Evolutionary conservation across 2,797 vertebrate species (phyloP).

Genomic region (Sebastes nivosus): DNA sequence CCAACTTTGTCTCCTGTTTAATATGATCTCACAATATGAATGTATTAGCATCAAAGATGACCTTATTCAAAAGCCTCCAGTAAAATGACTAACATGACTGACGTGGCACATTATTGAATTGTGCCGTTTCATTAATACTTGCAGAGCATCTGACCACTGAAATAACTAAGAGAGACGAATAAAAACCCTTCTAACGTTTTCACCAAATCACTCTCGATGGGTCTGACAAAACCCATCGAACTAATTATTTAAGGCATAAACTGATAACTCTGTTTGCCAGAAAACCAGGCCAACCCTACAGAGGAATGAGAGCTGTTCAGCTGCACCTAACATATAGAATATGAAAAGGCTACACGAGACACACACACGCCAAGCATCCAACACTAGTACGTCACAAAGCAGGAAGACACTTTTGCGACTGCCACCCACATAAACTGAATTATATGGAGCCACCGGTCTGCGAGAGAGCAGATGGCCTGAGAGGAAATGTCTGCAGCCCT

Average conservation of each 20-base stretch:
- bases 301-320: neutral
- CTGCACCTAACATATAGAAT: neutral
- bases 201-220: neutral
- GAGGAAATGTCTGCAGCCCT: constrained; percentile 57
- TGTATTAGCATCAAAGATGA: constrained; percentile 8
- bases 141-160: neutral
- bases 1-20: neutral
- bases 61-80: constrained; percentile 16
- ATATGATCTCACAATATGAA: neutral
- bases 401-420: constrained; percentile 13
- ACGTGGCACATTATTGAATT: neutral
- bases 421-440: constrained; percentile 40
- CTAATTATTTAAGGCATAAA: neutral
- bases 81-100: neutral
- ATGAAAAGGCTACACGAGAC: neutral
- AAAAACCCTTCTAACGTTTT: neutral
- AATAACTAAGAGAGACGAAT: neutral
- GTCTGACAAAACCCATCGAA: constrained; percentile 3
- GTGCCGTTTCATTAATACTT: neutral
- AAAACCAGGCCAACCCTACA: neutral
- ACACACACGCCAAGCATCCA: neutral
- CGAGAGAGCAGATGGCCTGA: constrained; percentile 58
- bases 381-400: constrained; percentile 11
- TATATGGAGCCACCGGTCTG: constrained; percentile 44
- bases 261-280: neutral